Base-by-base conservation (phyloP, 2,113 vertebrate species). In the Panthera tigris region DNA sequence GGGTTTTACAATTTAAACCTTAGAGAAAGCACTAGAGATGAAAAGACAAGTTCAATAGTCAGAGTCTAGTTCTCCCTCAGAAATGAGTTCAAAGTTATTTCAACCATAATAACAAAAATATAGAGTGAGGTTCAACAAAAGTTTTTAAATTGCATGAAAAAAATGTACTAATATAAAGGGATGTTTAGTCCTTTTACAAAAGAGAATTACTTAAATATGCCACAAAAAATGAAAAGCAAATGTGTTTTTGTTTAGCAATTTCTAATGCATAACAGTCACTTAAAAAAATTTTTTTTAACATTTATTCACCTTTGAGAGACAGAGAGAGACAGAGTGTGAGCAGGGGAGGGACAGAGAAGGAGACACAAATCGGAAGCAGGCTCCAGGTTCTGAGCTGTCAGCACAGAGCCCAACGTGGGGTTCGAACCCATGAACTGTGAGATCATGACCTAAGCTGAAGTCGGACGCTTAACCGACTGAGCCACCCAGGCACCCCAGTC, bases 41-140 rank as follows among this genome's bases (percentile, higher is more conserved):
- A 92, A 88, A 88, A 87, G 68, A 9, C 63, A 93, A 93, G 33
- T 83, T 69, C 45, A 83, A 45, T 36, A 88, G 63, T n/a, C 33
- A 79, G 81, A 80, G 16, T 36, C 52, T 52, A 57, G 83, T 89
- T 91, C 23, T 80, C 18, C 31, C n/a, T 91, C 33, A 76, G 61
- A 91, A 93, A 91, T 50, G n/a, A 93, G 23, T 93, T 95, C 65
- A 81, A 88, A 90, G 48, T 91, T 61, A 95, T 83, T 95, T 93
- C 78, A 91, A 93, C 33, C 3, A 57, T 19, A 96, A 61, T 31
- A 94, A 86, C 36, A 91, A 96, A 96, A 81, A 90, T 52, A 55
- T 1, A 74, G 29, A 65, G 6, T 31, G 61, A 86, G 83, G 45
- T 57, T 97, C 45, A 73, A 66, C 33, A 88, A 94, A 48, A 2